Percentiles rank a stretch among this genome's conserved stretches.
phyloP scores from a whole-genome alignment of 2,797 vertebrate species.

The Sebastes hubbsi region DNA sequence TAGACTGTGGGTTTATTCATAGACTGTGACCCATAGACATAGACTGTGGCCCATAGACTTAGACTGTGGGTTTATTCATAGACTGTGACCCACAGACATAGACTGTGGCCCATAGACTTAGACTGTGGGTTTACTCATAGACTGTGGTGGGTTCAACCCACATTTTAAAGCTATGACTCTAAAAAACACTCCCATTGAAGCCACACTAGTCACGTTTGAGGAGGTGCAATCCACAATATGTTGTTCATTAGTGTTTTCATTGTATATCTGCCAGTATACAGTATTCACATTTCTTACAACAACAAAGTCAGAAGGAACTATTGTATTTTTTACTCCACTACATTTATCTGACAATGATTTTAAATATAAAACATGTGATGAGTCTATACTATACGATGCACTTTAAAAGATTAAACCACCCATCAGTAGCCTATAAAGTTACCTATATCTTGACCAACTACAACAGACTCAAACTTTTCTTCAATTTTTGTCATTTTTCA shows the following conservation, averaged over 20 bases:
- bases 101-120: too few species aligned
- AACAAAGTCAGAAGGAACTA: not conserved
- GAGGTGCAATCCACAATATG: not conserved
- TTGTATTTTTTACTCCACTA: not conserved
- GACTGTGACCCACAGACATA: too few species aligned
- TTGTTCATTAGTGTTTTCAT: not conserved
- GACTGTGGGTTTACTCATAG: too few species aligned
- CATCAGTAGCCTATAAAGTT: not conserved
- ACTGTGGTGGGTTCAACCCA: not conserved
- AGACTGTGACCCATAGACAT: too few species aligned
- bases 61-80: too few species aligned
- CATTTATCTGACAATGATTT: not conserved
- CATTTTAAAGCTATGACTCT: not conserved
- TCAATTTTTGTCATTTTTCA: too few species aligned
- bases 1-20: too few species aligned
- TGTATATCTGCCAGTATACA: not conserved
- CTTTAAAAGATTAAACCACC: not conserved
- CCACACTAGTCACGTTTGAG: not conserved
- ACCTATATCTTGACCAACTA: too few species aligned
- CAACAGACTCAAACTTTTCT: not conserved
- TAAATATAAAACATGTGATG: not conserved
- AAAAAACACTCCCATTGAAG: not conserved
- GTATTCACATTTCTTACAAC: not conserved
- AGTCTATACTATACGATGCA: too few species aligned
- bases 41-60: too few species aligned